These are phyloP conservation scores for Neoseiulus cucumeris DNA, from an alignment of 1,140 invertebrate species.

Conservation along the genomic window DNA sequence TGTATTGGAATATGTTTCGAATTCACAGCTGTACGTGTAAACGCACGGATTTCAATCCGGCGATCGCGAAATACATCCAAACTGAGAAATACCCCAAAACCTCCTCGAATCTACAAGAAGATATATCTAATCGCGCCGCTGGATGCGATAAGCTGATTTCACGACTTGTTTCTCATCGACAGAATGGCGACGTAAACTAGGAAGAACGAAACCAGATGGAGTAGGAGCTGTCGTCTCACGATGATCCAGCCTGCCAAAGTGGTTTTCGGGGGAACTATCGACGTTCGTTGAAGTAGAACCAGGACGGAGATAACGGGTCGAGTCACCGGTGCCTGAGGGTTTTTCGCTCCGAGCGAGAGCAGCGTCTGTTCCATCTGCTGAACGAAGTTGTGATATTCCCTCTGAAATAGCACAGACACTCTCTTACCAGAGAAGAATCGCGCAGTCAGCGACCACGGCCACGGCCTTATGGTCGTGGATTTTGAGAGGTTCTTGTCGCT, in stretches of 20 bases:
- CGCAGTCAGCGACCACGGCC: no score
- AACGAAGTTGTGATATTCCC: background rate
- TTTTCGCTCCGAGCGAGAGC: background rate
- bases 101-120: no score
- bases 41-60: no score
- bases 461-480: no score
- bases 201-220: background rate
- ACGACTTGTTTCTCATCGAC: background rate
- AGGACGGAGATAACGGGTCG: background rate
- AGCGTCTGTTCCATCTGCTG: constrained; percentile 1
- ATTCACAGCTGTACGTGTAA: no score
- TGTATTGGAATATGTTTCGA: no score
- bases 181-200: background rate
- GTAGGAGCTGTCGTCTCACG: background rate
- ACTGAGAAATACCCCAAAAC: no score
- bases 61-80: no score
- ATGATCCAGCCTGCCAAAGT: background rate
- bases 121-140: no score
- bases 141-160: no score
- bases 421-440: no score
- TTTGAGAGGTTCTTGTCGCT: no score
- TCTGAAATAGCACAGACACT: background rate
- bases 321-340: background rate
- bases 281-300: background rate
- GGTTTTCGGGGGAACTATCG: background rate